Percentiles rank a stretch among this genome's conserved stretches.
Conservation (phyloP, 2,113 vertebrate species). For the Hystrix cristata region DNA sequence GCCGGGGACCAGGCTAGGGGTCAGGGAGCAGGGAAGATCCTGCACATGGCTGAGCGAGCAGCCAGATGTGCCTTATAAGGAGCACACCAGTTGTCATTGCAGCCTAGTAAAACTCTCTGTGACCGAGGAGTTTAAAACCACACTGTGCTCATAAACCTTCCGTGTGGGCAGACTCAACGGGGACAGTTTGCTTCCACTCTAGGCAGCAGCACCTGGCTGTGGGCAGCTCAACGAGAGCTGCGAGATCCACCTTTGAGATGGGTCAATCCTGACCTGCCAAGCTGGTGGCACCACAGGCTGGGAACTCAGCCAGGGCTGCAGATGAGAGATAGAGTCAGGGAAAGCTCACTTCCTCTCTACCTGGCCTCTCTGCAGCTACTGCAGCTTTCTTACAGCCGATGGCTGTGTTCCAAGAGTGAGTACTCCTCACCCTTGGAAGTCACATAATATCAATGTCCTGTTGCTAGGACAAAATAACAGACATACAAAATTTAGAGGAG, state of each 20-base stretch:
- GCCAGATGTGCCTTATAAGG: no score
- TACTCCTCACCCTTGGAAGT: neutral
- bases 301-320: neutral
- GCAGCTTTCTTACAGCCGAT: neutral
- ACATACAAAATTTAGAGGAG: neutral
- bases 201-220: fast-evolving
- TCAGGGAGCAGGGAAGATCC: no score
- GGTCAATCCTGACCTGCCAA: fast-evolving
- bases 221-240: neutral
- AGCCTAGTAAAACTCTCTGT: neutral
- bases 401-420: neutral
- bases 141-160: neutral
- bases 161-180: fast-evolving
- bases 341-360: fast-evolving
- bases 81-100: fast-evolving
- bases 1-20: no score
- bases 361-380: neutral
- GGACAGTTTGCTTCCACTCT: neutral
- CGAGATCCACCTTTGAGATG: no score
- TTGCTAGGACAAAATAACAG: neutral
- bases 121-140: neutral
- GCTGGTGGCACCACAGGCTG: fast-evolving
- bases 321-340: no score
- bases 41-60: neutral
- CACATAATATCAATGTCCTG: neutral